phyloP scores from a whole-genome alignment of 37 sponge, comb jelly and placozoan genomes.

The Hormiphora californensis region DNA sequence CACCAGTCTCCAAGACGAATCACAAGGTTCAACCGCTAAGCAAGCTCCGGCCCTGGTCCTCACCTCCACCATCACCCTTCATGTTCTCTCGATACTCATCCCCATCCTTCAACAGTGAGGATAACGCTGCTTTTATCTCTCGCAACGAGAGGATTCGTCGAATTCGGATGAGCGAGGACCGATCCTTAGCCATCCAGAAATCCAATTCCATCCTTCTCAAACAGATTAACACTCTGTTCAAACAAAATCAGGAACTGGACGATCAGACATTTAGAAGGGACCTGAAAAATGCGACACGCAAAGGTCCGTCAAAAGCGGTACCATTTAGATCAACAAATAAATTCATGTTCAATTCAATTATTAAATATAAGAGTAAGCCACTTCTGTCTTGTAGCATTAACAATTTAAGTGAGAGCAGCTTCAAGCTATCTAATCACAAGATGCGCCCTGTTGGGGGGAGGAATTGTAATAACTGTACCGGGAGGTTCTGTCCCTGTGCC shows the following conservation, averaged over 20 bases:
- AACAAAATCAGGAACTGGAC: neutral
- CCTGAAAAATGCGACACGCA: neutral
- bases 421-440: too few relatives aligned
- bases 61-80: conserved; percentile 28
- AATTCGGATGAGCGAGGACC: neutral
- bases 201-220: conserved; percentile 43
- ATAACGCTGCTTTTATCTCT: neutral
- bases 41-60: conserved; percentile 36
- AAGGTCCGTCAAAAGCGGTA: neutral
- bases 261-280: neutral
- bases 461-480: too few relatives aligned
- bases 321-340: conserved; percentile 51
- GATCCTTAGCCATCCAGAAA: neutral
- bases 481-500: too few relatives aligned
- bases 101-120: neutral
- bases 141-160: neutral
- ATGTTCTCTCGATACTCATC: conserved; percentile 22
- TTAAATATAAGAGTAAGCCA: conserved; percentile 21
- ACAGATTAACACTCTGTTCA: conserved; percentile 32
- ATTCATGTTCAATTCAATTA: conserved; percentile 41
- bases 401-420: conserved; percentile 1
- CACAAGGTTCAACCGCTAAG: conserved; percentile 16
- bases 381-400: conserved; percentile 16
- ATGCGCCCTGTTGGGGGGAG: too few relatives aligned
- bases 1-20: neutral